Percentiles rank a stretch among this genome's conserved stretches.
Evolutionary conservation across 1,140 invertebrate genomes (phyloP).

Genomic region (Nylanderia fulva): DNA sequence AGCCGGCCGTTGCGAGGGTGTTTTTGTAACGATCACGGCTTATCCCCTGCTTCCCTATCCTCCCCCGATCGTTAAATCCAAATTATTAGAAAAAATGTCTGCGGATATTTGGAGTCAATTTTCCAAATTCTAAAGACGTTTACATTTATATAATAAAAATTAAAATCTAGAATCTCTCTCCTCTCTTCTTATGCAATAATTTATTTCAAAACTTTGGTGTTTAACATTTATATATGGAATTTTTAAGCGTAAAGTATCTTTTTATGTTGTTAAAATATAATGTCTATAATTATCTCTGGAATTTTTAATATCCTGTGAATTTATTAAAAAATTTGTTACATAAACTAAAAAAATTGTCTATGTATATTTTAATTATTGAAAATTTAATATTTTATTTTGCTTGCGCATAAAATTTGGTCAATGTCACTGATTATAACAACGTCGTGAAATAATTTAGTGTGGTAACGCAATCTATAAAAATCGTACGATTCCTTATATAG

Average conservation of each 20-base stretch:
- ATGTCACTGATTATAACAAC: background rate
- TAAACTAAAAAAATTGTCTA: background rate
- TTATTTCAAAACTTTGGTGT: background rate
- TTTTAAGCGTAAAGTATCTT: background rate
- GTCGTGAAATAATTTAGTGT: background rate
- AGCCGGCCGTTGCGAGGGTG: constrained; percentile 69
- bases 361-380: background rate
- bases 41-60: constrained; percentile 28
- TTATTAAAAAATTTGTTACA: background rate
- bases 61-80: background rate
- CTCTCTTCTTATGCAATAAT: background rate
- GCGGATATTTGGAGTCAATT: background rate
- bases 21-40: constrained; percentile 74
- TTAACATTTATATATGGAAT: background rate
- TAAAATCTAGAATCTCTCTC: too few relatives aligned
- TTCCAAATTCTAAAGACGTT: background rate
- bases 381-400: background rate
- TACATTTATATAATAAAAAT: background rate
- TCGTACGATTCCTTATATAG: background rate
- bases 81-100: background rate
- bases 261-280: background rate
- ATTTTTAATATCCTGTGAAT: background rate
- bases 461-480: constrained; percentile 13
- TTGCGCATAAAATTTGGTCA: too few relatives aligned
- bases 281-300: background rate